Base-by-base conservation (phyloP, 2,888 invertebrate genomes). In the Mythimna albipuncta region DNA sequence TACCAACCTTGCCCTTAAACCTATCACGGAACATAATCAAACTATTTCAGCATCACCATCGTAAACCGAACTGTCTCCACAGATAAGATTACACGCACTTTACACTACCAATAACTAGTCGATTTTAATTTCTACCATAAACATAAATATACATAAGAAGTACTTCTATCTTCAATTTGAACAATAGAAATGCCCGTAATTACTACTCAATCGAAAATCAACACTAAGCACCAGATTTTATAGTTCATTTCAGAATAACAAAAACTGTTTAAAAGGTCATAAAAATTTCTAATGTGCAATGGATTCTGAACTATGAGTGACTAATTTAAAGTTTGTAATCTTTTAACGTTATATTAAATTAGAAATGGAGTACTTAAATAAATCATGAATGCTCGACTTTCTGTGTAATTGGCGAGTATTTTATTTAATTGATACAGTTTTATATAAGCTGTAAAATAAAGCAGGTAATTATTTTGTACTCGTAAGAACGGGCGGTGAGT, bases 41-140 rank as follows among this genome's bases (percentile, higher is more conserved):
- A 84, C 71, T 59, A 66, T 55, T 16, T 64, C 41, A 59, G 44
- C 63, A 74, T 66, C 38, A 62, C 68, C 64, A 77, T 81, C 83
- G 77, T 86, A 85, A 86, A 81, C 72, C 47, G n/a, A 68, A 77
- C 64, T 65, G 75, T 69, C 64, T 19, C 32, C 50, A 55, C 1
- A 72, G 82, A 85, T 82, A 85, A 85, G 84, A 85, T 85, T 80
- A 64, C 41, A 35, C 47, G 41, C 64, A 68, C 44, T 69, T 79
- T 77, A 79, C 32, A 63, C 62, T 38, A 59, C 52, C 81, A 47
- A 66, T 82, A 74, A 82, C 79, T 64, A 75, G 38, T 52, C 55
- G 13, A 26, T 57, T 61, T 79, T 72, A 71, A 84, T 77, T 68
- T 67, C 47, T 57, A 35, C 54, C 52, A 76, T 81, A 79, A 77